phyloP scores from a whole-genome alignment of 2,113 vertebrate species.

The Puffinus mauretanicus region DNA sequence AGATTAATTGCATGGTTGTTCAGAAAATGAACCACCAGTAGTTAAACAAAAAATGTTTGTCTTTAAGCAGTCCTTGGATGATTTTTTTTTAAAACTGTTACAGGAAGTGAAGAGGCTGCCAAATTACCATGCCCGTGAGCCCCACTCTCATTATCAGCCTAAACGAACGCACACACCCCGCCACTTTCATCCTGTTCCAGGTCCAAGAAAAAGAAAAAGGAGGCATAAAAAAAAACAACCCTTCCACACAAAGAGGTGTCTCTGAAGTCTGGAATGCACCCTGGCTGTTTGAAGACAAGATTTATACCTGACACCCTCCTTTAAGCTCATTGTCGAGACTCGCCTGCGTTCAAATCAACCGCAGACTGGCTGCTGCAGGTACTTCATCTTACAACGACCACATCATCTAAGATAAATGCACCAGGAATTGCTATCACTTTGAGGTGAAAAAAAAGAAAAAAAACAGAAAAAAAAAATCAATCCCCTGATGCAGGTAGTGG shows the following conservation, averaged over 20 bases:
- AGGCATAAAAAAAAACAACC: conserved; percentile 24
- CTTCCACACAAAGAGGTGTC: conserved; percentile 77
- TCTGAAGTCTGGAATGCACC: conserved; percentile 86
- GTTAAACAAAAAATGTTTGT: conserved; percentile 79
- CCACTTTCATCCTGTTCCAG: conserved; percentile 86
- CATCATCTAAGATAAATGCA: conserved; percentile 87
- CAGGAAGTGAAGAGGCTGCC: conserved; percentile 88
- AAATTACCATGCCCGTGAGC: conserved; percentile 83
- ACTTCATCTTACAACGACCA: conserved; percentile 85
- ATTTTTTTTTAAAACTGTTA: conserved; percentile 70
- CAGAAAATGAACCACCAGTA: conserved; percentile 82
- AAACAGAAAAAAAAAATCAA: not conserved
- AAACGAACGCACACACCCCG: conserved; percentile 76
- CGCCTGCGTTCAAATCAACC: conserved; percentile 88
- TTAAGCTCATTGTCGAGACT: conserved; percentile 85
- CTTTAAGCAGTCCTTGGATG: conserved; percentile 77
- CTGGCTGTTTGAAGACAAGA: conserved; percentile 80
- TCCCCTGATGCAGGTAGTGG: not conserved
- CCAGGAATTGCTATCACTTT: conserved; percentile 80
- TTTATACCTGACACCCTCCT: conserved; percentile 82
- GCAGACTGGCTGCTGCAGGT: conserved; percentile 82
- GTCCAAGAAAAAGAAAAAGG: conserved; percentile 70
- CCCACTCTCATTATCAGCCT: conserved; percentile 88
- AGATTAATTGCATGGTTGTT: conserved; percentile 83
- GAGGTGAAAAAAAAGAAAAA: conserved; percentile 16